These are phyloP conservation scores for Calameuta pallipes DNA, from an alignment of 2,888 invertebrate species.

Conservation along the genomic window DNA sequence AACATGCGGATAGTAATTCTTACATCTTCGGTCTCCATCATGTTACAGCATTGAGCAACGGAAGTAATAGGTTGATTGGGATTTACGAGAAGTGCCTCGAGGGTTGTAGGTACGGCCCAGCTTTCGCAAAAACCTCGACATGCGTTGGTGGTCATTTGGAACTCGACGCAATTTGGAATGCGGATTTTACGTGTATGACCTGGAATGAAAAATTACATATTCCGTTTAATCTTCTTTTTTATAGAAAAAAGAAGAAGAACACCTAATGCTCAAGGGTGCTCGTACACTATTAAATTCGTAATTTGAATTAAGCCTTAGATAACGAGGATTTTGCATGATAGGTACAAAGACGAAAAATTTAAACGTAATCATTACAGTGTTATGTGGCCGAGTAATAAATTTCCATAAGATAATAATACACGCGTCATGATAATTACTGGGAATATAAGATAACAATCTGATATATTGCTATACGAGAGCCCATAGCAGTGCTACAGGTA, in stretches of 20 bases:
- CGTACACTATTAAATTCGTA: background rate
- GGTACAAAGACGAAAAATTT: background rate
- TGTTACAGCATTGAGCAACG: conserved; percentile 89
- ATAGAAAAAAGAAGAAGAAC: background rate
- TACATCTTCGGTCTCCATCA: conserved; percentile 88
- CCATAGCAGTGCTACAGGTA: too few relatives aligned
- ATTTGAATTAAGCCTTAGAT: background rate
- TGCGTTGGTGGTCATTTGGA: conserved; percentile 87
- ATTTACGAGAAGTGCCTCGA: conserved; percentile 68
- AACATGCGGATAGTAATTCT: conserved; percentile 49
- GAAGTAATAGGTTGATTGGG: conserved; percentile 78
- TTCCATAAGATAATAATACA: background rate
- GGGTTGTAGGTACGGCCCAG: conserved; percentile 83
- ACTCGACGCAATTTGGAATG: conserved; percentile 87
- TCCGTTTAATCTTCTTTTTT: background rate
- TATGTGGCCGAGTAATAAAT: background rate
- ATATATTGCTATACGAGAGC: too few relatives aligned
- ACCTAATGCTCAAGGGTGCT: background rate
- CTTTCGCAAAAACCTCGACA: conserved; percentile 90
- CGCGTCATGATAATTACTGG: background rate
- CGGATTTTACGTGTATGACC: conserved; percentile 84
- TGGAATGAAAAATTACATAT: conserved; percentile 49
- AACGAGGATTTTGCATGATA: background rate
- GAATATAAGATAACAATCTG: background rate
- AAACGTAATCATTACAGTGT: background rate